A percentile compares a stretch with the other conserved stretches of the same genome.
phyloP scores from a whole-genome alignment of 2,888 invertebrate species.

The Elysia crispata region DNA sequence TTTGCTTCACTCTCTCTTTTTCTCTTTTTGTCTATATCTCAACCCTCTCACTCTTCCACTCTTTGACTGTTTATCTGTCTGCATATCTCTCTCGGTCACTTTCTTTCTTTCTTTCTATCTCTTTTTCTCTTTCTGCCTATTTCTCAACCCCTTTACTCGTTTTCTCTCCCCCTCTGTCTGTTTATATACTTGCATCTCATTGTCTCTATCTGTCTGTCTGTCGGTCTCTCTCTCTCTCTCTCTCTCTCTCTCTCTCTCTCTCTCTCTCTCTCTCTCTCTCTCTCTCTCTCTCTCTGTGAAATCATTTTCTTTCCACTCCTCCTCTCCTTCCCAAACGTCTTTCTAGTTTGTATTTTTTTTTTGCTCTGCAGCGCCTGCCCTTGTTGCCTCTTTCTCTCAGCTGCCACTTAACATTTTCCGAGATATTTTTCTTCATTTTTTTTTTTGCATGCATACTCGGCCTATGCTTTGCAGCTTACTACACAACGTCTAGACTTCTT shows the following conservation, averaged over 20 bases:
- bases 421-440: background rate
- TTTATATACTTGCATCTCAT: no score
- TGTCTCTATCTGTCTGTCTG: no score
- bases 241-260: background rate
- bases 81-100: background rate
- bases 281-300: conserved; percentile 33
- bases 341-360: no score
- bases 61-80: no score
- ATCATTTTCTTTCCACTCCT: background rate
- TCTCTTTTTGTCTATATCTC: no score
- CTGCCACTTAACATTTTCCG: background rate
- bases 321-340: background rate
- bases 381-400: background rate
- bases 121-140: background rate
- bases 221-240: no score
- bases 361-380: background rate
- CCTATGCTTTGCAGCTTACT: no score
- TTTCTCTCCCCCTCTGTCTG: background rate
- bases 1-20: no score
- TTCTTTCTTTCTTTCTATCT: background rate
- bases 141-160: background rate
- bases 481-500: no score
- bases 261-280: conserved; percentile 19
- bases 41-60: no score
- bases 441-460: background rate